These are phyloP conservation scores for Pollachius pollachius DNA, from an alignment of 2,113 vertebrate species.

Conservation along the genomic window DNA sequence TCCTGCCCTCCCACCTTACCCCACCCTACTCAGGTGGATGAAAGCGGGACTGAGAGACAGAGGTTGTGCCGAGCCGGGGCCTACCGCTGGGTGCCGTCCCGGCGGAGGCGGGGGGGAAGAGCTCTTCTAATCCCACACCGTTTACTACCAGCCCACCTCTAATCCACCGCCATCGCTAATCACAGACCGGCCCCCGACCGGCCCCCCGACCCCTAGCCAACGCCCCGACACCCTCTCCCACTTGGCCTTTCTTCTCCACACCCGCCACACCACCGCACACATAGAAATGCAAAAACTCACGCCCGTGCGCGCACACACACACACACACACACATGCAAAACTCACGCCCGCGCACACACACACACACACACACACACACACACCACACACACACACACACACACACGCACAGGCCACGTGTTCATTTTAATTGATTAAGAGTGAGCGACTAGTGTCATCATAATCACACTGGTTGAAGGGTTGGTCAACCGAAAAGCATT, in stretches of 20 bases:
- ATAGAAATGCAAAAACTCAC: not conserved
- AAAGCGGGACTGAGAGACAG: constrained; percentile 69
- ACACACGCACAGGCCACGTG: too few relatives aligned
- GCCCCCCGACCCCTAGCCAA: constrained; percentile 54
- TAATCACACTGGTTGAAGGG: too few relatives aligned
- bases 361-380: not conserved
- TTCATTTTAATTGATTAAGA: too few relatives aligned
- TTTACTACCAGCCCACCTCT: constrained; percentile 62
- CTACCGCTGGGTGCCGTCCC: constrained; percentile 28
- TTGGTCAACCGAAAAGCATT: too few relatives aligned
- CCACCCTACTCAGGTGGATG: constrained; percentile 58
- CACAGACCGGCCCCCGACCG: constrained; percentile 65
- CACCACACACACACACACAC: not conserved
- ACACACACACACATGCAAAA: not conserved
- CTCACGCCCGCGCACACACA: not conserved
- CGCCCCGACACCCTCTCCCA: constrained; percentile 52
- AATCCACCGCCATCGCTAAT: constrained; percentile 60
- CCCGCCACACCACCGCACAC: too few relatives aligned
- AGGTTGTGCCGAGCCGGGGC: constrained; percentile 61
- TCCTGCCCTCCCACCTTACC: too few relatives aligned
- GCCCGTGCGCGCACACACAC: not conserved
- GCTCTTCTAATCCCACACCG: constrained; percentile 73
- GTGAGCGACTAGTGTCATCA: too few relatives aligned
- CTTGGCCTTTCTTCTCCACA: not conserved
- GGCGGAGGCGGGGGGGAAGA: constrained; percentile 44